Conservation (phyloP, 2,797 vertebrate species). For the Helicolenus hilgendorfi region DNA sequence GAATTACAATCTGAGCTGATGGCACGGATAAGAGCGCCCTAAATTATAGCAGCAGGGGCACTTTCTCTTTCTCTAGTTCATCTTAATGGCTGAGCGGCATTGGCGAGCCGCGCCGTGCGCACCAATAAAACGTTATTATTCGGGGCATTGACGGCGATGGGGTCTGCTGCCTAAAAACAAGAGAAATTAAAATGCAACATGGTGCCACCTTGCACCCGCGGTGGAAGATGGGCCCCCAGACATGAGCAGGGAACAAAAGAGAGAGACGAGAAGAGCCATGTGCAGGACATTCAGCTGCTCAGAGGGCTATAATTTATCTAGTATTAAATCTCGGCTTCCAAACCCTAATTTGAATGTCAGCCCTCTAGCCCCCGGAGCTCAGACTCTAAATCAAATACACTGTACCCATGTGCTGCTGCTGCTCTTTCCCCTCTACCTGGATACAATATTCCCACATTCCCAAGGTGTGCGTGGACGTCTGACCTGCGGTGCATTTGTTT, state of each 20-base stretch:
- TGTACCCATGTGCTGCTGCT: conserved; percentile 14
- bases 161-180: conserved; percentile 83
- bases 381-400: conserved; percentile 66
- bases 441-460: conserved; percentile 48
- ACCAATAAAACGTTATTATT: conserved; percentile 87
- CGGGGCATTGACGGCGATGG: conserved; percentile 76
- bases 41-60: conserved; percentile 88
- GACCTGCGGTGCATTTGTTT: conserved; percentile 76
- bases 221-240: conserved; percentile 62
- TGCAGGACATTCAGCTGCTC: conserved; percentile 70
- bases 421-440: conserved; percentile 21
- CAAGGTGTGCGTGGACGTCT: conserved; percentile 52
- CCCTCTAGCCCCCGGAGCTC: conserved; percentile 19
- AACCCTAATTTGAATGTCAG: conserved; percentile 75
- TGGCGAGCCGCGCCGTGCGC: conserved; percentile 70
- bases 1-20: conserved; percentile 92
- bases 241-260: conserved; percentile 70
- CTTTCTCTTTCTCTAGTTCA: conserved; percentile 47
- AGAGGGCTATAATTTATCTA: conserved; percentile 66
- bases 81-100: conserved; percentile 73
- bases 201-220: conserved; percentile 48
- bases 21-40: conserved; percentile 88
- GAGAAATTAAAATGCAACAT: conserved; percentile 82
- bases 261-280: conserved; percentile 53
- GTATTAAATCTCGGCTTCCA: conserved; percentile 68